Base-by-base conservation (phyloP, 1,140 invertebrate genomes). In the Drosophila pandora region DNA sequence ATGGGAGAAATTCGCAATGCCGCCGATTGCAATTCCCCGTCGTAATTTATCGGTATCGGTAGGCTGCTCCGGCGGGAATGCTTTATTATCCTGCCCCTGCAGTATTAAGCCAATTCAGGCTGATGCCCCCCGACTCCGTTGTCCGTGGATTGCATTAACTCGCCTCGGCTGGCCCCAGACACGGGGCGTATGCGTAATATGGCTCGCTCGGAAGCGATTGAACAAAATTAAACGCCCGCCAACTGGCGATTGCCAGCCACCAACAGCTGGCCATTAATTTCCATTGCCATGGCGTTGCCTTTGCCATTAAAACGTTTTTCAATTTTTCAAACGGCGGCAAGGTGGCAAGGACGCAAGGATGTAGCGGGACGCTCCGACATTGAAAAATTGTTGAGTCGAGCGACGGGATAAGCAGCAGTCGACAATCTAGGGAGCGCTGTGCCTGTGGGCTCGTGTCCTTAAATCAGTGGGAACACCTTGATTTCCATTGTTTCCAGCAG, bases 251-350 rank as follows among this genome's bases (percentile, higher is more conserved):
- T 74, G 82, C 59, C 64, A 68, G 64, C 64, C 60, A 68, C 59
- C 76, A 84, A 72, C 62, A 64, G 59, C 56, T 58, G 61, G 64
- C 82, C 82, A 87, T 87, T 87, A 87, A 88, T 87, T 88, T 82
- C 76, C 78, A 88, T 87, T 88, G 82, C 72, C 71, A 21, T 32
- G 23, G 45, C 45, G 28, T 34, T 48, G 68, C 69, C 54, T 13
- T 73, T 72, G 73, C 82, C 78, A 87, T 87, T 88, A 82, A 87
- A 87, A 88, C 52, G 80, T 67, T 82, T 82, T 85, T 80, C 81
- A 84, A 84, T 84, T 84, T 84, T 81, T 87, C 82, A 87, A 82
- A 69, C 50, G 50, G 59, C 54, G 55, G 73, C 79, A 69, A 67
- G 65, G 60, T 64, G 58, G 69, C 58, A 34, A 71, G 41, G n/a